Base-by-base conservation (phyloP, 1,140 invertebrate species). In the Drosophila rufa region DNA sequence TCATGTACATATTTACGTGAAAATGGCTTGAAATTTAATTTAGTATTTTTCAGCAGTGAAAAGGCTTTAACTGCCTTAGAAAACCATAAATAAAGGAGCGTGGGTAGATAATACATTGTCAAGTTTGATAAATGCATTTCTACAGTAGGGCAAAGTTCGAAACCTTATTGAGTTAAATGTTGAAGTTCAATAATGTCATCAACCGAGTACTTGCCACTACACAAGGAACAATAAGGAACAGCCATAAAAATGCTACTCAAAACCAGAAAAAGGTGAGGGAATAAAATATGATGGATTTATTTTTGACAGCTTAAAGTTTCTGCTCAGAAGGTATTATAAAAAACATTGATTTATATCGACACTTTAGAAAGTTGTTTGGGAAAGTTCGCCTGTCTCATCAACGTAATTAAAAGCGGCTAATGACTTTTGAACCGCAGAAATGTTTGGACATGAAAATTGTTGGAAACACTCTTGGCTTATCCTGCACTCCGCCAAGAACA, bases 151-250 rank as follows among this genome's bases (percentile, higher is more conserved):
- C 19, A 70, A 67, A 70, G 61, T 42, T 68, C 47, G 40, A 33
- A 55, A 4, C 17, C n/a, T 47, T 36, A 55, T 55, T 33, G n/a
- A 45, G n/a, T 46, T 22, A 55, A 70, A 67, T 68, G 62, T 22
- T 33, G n/a, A 15, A 70, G 67, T 70, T 70, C 62, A 70, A 68
- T 45, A 47, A 27, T 17, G 58, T 62, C 25, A 47, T 64, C 9
- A 38, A 25, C 15, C 9, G 1, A 9, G 6, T 36, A 11, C 43
- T 17, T 33, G 15, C 27, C 14, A 40, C 17, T 11, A 15, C 40
- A 25, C 3, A 1, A 9, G 6, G 27, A 25, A 17, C 3, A 9
- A 59, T 58, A 30, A 27, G 2, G 0, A 4, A n/a, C 12, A 42
- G 6, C 0, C 22, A n/a, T 43, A 4, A 3, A 43, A 22, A 5